Conservation (phyloP, 1,140 invertebrate species). For the Drosophila hydei region DNA sequence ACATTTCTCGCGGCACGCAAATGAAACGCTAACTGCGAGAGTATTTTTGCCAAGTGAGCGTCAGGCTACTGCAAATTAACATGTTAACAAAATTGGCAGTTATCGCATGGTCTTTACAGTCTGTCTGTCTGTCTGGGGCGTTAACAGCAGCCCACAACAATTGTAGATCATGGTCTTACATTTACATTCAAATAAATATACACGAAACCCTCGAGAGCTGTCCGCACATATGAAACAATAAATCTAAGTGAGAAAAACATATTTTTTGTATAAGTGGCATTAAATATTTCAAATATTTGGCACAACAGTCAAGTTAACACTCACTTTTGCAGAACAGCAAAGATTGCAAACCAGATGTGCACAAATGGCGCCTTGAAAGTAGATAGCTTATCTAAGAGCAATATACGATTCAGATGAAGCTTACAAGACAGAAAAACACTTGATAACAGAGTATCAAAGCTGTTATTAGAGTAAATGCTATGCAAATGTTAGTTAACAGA, state of each 20-base stretch:
- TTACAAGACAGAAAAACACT: background rate
- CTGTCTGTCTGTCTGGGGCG: constrained; percentile 29
- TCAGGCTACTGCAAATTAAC: constrained; percentile 64
- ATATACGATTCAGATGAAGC: background rate
- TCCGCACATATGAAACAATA: background rate
- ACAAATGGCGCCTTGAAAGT: no score
- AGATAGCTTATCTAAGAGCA: background rate
- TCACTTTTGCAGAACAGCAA: no score
- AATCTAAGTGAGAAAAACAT: constrained; percentile 15
- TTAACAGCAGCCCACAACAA: constrained; percentile 40
- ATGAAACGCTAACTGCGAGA: constrained; percentile 39
- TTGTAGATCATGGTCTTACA: constrained; percentile 21
- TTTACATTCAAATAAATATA: background rate
- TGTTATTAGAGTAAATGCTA: background rate
- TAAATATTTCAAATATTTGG: no score
- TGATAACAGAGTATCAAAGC: background rate
- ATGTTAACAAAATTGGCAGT: constrained; percentile 74
- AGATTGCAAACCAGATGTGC: no score
- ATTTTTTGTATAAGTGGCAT: no score
- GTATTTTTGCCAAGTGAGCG: constrained; percentile 56
- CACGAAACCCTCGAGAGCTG: background rate
- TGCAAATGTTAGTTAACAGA: background rate
- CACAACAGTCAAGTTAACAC: no score
- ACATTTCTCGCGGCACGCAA: constrained; percentile 57
- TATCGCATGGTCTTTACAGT: constrained; percentile 25